Evolutionary conservation across 2,888 invertebrate species (phyloP).

Genomic region (Hemicrepidius hirtus): DNA sequence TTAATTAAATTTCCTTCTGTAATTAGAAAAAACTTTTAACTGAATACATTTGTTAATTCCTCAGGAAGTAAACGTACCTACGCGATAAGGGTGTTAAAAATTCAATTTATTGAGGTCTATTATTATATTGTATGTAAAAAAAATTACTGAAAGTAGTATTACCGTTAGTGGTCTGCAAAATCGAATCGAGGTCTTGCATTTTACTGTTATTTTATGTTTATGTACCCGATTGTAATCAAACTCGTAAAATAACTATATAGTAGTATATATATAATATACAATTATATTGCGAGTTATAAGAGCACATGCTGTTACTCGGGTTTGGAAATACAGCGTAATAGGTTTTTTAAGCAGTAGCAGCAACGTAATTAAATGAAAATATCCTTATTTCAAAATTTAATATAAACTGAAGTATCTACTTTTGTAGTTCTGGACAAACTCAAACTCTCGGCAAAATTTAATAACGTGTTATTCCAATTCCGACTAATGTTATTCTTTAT

Average conservation of each 20-base stretch:
- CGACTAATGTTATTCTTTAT: slow-evolving; percentile 69
- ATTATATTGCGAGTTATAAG: slow-evolving; percentile 25
- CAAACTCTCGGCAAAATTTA: slow-evolving; percentile 63
- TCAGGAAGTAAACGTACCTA: neutral
- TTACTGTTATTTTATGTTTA: slow-evolving; percentile 31
- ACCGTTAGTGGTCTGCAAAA: slow-evolving; percentile 17
- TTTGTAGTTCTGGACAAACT: slow-evolving; percentile 59
- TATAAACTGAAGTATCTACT: slow-evolving; percentile 67
- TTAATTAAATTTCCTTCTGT: slow-evolving; percentile 46
- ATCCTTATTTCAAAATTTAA: slow-evolving; percentile 65
- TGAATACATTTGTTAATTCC: neutral
- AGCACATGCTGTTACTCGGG: slow-evolving; percentile 16
- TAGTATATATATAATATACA: slow-evolving; percentile 30
- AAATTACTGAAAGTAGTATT: slow-evolving; percentile 18
- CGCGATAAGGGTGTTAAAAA: neutral
- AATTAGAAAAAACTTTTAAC: neutral
- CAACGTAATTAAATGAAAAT: slow-evolving; percentile 50
- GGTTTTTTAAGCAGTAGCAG: slow-evolving; percentile 24
- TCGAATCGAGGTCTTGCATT: slow-evolving; percentile 28
- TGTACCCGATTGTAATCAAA: slow-evolving; percentile 27
- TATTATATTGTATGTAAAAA: neutral
- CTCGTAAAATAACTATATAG: slow-evolving; percentile 30
- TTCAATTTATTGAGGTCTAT: neutral
- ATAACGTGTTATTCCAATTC: slow-evolving; percentile 69
- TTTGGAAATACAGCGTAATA: slow-evolving; percentile 29